A percentile compares a stretch with the other conserved stretches of the same genome.
Evolutionary conservation across 1,140 invertebrate genomes (phyloP).

Genomic region (Nylanderia fulva): DNA sequence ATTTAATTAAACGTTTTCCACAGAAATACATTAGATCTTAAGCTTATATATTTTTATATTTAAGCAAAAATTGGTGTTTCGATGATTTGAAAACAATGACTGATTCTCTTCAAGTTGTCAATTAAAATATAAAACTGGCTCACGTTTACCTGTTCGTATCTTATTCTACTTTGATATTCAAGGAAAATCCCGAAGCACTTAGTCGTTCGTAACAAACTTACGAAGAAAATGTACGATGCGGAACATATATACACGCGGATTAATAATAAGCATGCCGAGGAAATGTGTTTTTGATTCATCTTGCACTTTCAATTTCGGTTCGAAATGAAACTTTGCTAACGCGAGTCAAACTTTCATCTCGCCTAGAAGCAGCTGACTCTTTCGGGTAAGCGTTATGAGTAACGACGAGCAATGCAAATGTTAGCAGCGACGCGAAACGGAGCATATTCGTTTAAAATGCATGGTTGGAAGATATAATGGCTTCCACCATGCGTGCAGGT

Average conservation of each 20-base stretch:
- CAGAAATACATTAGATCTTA: neutral
- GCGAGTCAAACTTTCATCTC: neutral
- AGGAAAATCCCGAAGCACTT: neutral
- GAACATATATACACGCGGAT: neutral
- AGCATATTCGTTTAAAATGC: constrained; percentile 23
- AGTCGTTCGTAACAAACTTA: neutral
- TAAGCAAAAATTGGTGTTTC: neutral
- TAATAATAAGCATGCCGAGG: neutral
- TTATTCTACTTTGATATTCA: neutral
- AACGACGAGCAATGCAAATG: constrained; percentile 5
- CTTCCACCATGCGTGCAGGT: neutral
- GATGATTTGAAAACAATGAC: neutral
- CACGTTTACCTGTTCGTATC: neutral
- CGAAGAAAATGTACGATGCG: neutral
- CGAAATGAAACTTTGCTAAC: constrained; percentile 36
- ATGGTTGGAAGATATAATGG: constrained; percentile 21
- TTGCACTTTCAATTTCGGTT: neutral
- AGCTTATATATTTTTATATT: neutral
- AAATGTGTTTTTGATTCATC: neutral
- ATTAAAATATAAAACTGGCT: neutral
- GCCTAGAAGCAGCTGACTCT: neutral
- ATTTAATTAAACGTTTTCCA: neutral
- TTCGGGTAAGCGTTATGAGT: neutral
- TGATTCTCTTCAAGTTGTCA: neutral
- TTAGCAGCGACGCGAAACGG: constrained; percentile 35